Percentiles rank a stretch among this genome's conserved stretches.
Evolutionary conservation across 2,113 vertebrate genomes (phyloP).

Genomic region (Cyanoliseus patagonus): DNA sequence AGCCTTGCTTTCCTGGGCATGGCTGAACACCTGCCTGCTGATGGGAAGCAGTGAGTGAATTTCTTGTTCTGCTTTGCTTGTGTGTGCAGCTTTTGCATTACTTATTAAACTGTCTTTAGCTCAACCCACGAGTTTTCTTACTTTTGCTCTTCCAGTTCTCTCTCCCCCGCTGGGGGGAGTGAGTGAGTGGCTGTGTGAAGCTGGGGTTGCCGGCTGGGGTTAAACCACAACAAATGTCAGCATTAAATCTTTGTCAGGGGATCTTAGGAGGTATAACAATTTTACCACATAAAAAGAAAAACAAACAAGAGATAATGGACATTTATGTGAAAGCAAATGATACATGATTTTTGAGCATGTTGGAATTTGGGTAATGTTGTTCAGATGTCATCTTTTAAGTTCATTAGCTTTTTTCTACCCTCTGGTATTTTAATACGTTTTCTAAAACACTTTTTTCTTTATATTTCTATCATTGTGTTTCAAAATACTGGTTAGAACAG

Average conservation of each 20-base stretch:
- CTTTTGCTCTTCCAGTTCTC: neutral
- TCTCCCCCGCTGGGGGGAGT: neutral
- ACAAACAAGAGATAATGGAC: slow-evolving; percentile 6
- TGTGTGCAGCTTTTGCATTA: neutral
- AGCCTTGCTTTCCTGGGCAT: neutral
- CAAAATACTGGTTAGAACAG: neutral
- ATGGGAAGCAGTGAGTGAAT: neutral
- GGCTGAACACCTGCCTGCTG: neutral
- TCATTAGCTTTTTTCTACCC: slow-evolving; percentile 21
- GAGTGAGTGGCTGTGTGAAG: neutral
- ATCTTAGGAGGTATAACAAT: neutral
- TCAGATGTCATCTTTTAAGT: slow-evolving; percentile 17
- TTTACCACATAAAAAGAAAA: neutral
- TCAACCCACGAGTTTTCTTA: neutral
- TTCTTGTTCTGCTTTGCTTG: neutral
- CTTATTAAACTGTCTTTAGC: neutral
- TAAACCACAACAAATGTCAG: slow-evolving; percentile 7
- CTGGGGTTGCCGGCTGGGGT: neutral
- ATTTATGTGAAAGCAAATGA: slow-evolving; percentile 3
- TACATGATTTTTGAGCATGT: slow-evolving; percentile 1
- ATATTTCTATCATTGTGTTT: neutral
- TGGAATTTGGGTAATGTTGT: neutral
- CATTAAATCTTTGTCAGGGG: slow-evolving; percentile 40
- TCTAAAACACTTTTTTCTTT: neutral
- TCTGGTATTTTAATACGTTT: slow-evolving; percentile 3